Evolutionary conservation across 1,140 invertebrate species (phyloP).

Genomic region (Chlorops oryzae): DNA sequence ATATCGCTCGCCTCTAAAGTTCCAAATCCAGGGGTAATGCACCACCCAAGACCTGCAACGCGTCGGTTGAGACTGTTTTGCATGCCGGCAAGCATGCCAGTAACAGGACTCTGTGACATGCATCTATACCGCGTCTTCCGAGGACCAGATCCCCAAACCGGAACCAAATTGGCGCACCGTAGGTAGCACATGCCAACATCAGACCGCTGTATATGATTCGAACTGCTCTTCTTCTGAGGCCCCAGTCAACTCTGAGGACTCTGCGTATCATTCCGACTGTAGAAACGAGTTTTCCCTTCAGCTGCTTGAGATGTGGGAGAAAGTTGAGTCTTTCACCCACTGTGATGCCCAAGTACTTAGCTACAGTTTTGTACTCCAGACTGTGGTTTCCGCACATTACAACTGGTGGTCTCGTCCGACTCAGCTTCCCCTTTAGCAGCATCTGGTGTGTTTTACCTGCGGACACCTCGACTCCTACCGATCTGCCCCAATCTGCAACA

Average conservation of each 20-base stretch:
- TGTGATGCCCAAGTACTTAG: too few relatives aligned
- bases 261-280: neutral
- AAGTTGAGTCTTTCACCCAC: neutral
- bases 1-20: constrained; percentile 1
- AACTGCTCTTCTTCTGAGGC: constrained; percentile 3
- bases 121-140: neutral
- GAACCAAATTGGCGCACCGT: constrained; percentile 8
- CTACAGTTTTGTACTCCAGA: too few relatives aligned
- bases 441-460: too few relatives aligned
- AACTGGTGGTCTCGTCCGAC: too few relatives aligned
- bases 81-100: constrained; percentile 22
- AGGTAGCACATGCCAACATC: constrained; percentile 15
- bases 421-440: too few relatives aligned
- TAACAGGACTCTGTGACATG: constrained; percentile 24
- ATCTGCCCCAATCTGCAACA: too few relatives aligned
- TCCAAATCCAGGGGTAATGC: constrained; percentile 19
- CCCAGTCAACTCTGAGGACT: constrained; percentile 7
- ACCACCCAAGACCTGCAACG: constrained; percentile 19
- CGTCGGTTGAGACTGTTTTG: constrained; percentile 22
- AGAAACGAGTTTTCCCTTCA: neutral
- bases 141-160: neutral
- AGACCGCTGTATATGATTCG: constrained; percentile 8
- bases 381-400: too few relatives aligned
- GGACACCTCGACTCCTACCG: too few relatives aligned
- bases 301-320: neutral